A percentile compares a stretch with the other conserved stretches of the same genome.
phyloP scores from a whole-genome alignment of 2,113 vertebrate genomes.

The Calypte anna region DNA sequence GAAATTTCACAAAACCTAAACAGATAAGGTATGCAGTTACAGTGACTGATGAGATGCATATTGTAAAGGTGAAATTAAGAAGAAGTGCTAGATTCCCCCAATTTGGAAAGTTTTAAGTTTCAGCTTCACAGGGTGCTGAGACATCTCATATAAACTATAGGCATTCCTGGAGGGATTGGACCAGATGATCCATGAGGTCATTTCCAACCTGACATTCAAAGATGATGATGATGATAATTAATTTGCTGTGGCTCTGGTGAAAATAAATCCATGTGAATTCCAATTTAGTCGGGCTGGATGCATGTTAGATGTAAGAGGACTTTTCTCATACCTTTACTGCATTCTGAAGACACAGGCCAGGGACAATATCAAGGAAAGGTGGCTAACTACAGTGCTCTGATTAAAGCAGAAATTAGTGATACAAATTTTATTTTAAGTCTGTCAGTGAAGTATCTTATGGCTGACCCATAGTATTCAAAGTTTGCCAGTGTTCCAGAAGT shows the following conservation, averaged over 20 bases:
- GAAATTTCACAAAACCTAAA: neutral
- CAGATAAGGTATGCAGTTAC: neutral
- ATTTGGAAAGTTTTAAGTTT: no score
- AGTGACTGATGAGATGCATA: neutral
- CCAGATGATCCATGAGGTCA: no score
- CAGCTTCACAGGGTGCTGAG: no score
- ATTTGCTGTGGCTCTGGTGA: neutral
- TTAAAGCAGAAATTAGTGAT: neutral
- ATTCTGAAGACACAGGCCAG: neutral
- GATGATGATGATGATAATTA: neutral
- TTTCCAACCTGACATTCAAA: no score
- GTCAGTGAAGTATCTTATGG: neutral
- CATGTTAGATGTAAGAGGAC: neutral
- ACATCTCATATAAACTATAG: no score
- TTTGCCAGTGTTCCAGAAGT: neutral
- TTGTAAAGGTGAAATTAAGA: neutral
- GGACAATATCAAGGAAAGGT: neutral
- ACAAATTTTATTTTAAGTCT: neutral
- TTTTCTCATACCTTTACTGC: neutral
- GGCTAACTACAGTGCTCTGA: neutral
- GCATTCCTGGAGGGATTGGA: no score
- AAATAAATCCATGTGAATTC: neutral
- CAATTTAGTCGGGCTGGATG: neutral
- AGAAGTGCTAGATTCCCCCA: no score
- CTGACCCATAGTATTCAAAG: neutral